Evolutionary conservation across 2,113 vertebrate species (phyloP).

Genomic region (Axis porcinus): DNA sequence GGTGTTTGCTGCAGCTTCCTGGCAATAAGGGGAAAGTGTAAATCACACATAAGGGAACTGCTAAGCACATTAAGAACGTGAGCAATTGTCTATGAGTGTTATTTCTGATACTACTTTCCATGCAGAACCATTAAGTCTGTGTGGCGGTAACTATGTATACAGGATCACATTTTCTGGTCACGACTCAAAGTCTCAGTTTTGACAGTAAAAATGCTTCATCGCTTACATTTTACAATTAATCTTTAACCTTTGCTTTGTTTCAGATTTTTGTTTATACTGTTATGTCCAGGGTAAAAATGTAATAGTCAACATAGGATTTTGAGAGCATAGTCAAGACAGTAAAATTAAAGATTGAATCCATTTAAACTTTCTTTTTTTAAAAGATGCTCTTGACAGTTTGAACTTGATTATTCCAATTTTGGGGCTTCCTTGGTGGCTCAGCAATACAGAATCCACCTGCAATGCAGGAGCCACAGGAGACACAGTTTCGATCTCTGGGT

Average conservation of each 20-base stretch:
- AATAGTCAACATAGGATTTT: background rate
- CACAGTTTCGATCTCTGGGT: background rate
- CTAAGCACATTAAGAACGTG: background rate
- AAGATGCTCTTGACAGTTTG: background rate
- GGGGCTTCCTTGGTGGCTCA: background rate
- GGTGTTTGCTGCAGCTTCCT: background rate
- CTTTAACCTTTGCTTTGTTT: background rate
- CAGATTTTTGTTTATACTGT: background rate
- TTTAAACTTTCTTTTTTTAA: background rate
- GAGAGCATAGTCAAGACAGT: background rate
- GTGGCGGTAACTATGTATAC: background rate
- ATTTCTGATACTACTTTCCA: background rate
- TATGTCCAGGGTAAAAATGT: background rate
- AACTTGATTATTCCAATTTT: background rate
- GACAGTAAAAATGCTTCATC: background rate
- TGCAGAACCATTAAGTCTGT: background rate
- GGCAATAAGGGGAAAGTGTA: background rate
- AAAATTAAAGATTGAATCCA: background rate
- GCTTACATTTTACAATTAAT: background rate
- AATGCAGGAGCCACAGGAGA: background rate
- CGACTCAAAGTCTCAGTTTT: background rate
- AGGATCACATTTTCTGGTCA: background rate
- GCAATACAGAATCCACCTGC: background rate
- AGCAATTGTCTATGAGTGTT: background rate
- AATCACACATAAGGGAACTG: background rate